phyloP scores from a whole-genome alignment of 2,797 vertebrate species.

The Pseudomugil tenellus region DNA sequence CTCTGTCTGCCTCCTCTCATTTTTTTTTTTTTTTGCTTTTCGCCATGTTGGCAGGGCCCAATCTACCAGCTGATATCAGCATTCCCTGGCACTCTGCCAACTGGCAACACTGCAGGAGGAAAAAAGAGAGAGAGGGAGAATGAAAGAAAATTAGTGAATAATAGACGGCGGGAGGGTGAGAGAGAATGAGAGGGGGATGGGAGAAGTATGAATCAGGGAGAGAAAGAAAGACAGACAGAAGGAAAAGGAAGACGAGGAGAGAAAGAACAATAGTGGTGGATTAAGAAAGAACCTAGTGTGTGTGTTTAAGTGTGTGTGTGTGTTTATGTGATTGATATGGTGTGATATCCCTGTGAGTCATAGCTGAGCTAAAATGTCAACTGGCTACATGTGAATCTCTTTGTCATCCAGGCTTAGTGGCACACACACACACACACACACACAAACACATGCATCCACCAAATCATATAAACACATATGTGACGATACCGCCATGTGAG shows the following conservation, averaged over 20 bases:
- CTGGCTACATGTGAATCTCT: conserved; percentile 79
- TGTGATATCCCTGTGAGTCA: conserved; percentile 83
- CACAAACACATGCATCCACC: conserved; percentile 24
- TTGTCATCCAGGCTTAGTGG: conserved; percentile 68
- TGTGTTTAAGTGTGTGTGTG: conserved; percentile 50
- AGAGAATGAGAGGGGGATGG: conserved; percentile 80
- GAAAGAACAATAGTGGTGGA: conserved; percentile 78
- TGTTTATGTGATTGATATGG: conserved; percentile 78
- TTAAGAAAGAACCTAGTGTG: conserved; percentile 67
- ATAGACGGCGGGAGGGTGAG: conserved; percentile 78
- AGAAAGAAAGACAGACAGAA: conserved; percentile 69
- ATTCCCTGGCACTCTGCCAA: conserved; percentile 88
- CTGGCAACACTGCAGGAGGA: conserved; percentile 84
- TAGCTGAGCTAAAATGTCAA: conserved; percentile 84
- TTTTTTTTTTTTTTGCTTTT: conserved; percentile 62
- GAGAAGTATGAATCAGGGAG: conserved; percentile 76
- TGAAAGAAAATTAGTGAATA: conserved; percentile 84
- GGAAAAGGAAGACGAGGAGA: conserved; percentile 62
- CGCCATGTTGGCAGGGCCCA: conserved; percentile 87
- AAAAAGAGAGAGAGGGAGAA: conserved; percentile 73
- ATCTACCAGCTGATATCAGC: conserved; percentile 90
- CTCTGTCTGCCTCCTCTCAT: conserved; percentile 67
- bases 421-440: conserved; percentile 47
- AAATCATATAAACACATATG: conserved; percentile 64
- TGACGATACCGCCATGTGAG: conserved; percentile 40